Conservation (phyloP, 2,113 vertebrate genomes). For the Mormyrus lacerda region DNA sequence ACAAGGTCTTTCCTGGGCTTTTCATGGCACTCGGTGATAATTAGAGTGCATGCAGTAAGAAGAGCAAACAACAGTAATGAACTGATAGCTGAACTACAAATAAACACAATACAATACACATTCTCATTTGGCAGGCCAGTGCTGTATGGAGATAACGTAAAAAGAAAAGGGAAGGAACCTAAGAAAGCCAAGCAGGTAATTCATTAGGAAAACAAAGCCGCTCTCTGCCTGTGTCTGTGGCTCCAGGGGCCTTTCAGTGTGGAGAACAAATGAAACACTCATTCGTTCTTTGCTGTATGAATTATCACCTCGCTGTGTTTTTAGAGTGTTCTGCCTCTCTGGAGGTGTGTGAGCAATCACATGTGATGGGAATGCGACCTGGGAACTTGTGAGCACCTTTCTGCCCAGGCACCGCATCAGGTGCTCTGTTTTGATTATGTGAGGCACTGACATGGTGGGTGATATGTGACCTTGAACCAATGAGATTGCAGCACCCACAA, state of each 20-base stretch:
- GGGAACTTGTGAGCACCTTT: background rate
- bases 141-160: background rate
- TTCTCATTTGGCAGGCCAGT: background rate
- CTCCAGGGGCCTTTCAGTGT: background rate
- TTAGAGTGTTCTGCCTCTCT: background rate
- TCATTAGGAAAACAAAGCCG: slow-evolving; percentile 4
- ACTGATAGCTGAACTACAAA: background rate
- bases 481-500: background rate
- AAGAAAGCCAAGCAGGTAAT: background rate
- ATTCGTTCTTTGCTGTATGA: background rate
- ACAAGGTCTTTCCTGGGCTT: background rate
- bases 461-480: background rate
- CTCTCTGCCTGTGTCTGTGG: background rate
- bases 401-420: background rate
- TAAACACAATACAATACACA: background rate
- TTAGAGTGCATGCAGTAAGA: background rate
- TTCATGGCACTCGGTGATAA: background rate
- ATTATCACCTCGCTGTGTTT: background rate
- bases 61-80: background rate
- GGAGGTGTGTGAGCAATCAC: background rate
- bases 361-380: background rate
- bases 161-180: background rate
- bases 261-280: background rate
- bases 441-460: background rate
- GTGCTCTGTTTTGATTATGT: background rate